Conservation (phyloP, 2,113 vertebrate species). For the Podarcis cretensis region DNA sequence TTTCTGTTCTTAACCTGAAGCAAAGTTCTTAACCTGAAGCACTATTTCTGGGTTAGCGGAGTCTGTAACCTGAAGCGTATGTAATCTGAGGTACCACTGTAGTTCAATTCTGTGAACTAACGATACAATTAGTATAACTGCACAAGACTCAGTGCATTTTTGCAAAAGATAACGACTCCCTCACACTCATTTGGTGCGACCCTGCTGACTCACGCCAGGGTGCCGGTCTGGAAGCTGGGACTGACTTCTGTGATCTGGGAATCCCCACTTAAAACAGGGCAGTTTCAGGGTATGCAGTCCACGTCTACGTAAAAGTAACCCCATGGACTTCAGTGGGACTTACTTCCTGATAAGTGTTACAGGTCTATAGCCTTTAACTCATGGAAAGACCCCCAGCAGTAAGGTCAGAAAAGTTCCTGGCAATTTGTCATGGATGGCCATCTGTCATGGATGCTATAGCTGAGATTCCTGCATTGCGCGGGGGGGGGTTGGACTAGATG, state of each 20-base stretch:
- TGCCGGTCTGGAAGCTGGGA: no score
- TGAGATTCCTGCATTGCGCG: no score
- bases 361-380: neutral
- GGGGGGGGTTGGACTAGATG: no score
- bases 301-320: neutral
- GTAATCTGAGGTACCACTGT: neutral
- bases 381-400: neutral
- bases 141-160: neutral
- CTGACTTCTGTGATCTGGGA: no score
- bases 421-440: neutral
- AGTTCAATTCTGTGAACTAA: constrained; percentile 28
- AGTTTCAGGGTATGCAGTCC: neutral
- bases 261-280: no score
- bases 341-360: no score
- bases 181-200: neutral
- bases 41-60: no score
- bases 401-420: neutral
- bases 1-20: no score
- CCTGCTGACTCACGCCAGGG: no score
- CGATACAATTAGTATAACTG: constrained; percentile 54
- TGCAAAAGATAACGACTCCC: constrained; percentile 29
- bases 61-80: no score
- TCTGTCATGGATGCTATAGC: no score
- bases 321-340: neutral
- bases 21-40: no score